These are phyloP conservation scores for Dipodomys ordii DNA, from an alignment of 2,113 vertebrate genomes.

Conservation along the genomic window DNA sequence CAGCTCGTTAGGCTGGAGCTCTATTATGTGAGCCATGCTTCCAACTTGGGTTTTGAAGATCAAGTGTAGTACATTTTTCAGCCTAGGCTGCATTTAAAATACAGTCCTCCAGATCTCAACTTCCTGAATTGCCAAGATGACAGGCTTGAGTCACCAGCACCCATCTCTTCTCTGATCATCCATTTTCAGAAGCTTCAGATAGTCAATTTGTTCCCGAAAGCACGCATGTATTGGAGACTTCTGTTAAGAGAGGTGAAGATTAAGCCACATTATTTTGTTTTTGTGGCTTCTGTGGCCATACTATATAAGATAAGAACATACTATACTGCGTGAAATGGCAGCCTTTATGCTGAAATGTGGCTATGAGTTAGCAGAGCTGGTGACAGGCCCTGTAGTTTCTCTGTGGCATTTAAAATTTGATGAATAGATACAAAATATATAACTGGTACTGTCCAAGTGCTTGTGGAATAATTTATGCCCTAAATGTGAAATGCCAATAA, in stretches of 20 bases:
- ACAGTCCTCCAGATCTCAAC: no score
- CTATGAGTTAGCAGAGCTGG: neutral
- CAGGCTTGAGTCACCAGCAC: no score
- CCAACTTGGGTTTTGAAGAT: no score
- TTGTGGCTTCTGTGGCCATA: neutral
- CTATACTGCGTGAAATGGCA: accelerated
- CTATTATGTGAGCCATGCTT: no score
- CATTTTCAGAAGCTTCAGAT: neutral
- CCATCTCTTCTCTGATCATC: neutral
- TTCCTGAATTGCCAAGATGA: no score
- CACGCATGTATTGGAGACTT: neutral
- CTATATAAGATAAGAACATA: accelerated
- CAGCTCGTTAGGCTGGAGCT: no score
- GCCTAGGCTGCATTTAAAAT: neutral
- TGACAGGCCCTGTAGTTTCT: neutral
- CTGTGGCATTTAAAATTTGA: constrained; percentile 19
- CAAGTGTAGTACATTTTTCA: no score
- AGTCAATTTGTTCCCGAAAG: neutral
- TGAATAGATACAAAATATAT: constrained; percentile 33
- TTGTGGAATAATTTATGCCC: constrained; percentile 50
- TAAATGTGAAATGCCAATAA: constrained; percentile 25
- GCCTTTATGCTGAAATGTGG: no score
- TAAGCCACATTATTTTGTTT: neutral
- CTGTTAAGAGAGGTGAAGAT: neutral
- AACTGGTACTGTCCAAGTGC: constrained; percentile 25